Base-by-base conservation (phyloP, 1,140 invertebrate species). In the Octopus sinensis region DNA sequence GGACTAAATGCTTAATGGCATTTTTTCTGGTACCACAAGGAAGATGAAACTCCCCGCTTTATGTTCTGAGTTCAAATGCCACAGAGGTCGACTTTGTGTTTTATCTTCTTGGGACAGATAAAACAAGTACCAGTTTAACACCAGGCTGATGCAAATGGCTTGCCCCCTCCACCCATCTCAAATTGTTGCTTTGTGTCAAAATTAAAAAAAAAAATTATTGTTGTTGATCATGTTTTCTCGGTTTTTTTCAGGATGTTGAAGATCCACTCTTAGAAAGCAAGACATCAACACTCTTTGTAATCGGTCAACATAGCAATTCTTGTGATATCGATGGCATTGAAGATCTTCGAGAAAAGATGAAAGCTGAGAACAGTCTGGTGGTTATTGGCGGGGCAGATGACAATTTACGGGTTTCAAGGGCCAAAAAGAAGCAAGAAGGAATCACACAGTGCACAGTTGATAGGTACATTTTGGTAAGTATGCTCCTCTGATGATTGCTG, bases 361-460 rank as follows among this genome's bases (percentile, higher is more conserved):
- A 93, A 82, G 94, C 94, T 0, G 94, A 96, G 86, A 95, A 94
- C 1, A 93, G 94, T 80, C 89, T 97, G 13, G 92, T 96, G 12
- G 93, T 97, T 1, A 94, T 97, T n/a, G 95, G 95, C 43, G 94
- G 94, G 56, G 95, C 94, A 5, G 95, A 96, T 90, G 94, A 95
- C 88, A 91, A 94, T 78, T 91, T 97, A 4, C 91, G 95, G 79
- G 92, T 97, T 80, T 93, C 92, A 6, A 94, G 94, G 71, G 91
- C 92, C 4, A 95, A 95, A 86, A 93, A 94, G 79, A 92, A 93
- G 83, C 90, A 92, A 5, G 94, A 96, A 83, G 93, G 94, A 56
- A 93, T 96, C 23, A 96, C 95, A 0, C 96, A 97, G 87, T 92
- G 92, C 53, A 95, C 96, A 92, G 95, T 96, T 1, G 96, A 97